Percentiles rank a stretch among this genome's conserved stretches.
Evolutionary conservation across 2,113 vertebrate species (phyloP).

Genomic region (Pseudopodoces humilis): DNA sequence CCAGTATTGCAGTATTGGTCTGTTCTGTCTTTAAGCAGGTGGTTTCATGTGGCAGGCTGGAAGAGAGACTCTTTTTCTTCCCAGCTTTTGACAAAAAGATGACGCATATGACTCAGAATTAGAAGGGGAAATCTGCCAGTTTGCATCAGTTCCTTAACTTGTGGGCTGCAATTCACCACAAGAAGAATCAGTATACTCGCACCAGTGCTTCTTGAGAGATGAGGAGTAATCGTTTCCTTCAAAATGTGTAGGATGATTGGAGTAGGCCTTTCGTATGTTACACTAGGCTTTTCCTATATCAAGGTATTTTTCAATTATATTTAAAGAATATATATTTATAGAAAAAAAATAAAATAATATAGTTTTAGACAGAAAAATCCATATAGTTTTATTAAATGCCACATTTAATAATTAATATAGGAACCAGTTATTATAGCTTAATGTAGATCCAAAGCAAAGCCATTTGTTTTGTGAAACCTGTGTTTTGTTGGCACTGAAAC

Average conservation of each 20-base stretch:
- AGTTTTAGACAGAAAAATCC: not conserved
- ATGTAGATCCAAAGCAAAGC: not conserved
- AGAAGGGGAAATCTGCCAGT: constrained; percentile 69
- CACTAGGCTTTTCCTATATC: not conserved
- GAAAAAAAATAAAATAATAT: not conserved
- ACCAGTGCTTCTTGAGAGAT: constrained; percentile 41
- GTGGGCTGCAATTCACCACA: constrained; percentile 62
- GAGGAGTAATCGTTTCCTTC: constrained; percentile 21
- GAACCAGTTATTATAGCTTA: not conserved
- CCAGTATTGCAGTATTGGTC: not conserved
- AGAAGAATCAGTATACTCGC: constrained; percentile 28
- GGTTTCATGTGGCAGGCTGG: constrained; percentile 58
- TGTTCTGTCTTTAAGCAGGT: constrained; percentile 64
- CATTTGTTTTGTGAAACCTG: not conserved
- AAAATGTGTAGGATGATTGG: constrained; percentile 37
- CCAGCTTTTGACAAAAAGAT: constrained; percentile 66
- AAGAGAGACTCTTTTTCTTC: constrained; percentile 56
- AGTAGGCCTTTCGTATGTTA: constrained; percentile 21
- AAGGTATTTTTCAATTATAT: not conserved
- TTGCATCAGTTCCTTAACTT: constrained; percentile 68
- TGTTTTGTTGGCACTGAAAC: not conserved
- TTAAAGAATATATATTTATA: not conserved
- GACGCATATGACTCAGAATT: constrained; percentile 69
- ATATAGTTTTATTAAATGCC: not conserved
- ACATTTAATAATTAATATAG: not conserved